These are phyloP conservation scores for Trichacis sp. DNA, from an alignment of 2,888 invertebrate species.

Conservation along the genomic window DNA sequence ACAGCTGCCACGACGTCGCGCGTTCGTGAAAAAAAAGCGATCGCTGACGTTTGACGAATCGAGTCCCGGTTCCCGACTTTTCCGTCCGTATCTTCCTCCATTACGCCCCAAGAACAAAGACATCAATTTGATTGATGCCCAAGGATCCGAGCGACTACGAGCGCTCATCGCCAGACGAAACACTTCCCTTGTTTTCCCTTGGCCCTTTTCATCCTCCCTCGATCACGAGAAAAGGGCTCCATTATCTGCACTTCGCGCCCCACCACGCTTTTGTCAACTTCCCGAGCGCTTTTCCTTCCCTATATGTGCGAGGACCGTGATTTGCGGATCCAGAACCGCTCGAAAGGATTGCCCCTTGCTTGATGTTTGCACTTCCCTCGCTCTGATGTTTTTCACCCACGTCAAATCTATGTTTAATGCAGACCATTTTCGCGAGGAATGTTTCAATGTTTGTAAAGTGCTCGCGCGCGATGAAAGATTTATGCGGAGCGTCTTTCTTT, in stretches of 20 bases:
- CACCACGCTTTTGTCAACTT: slow-evolving; percentile 38
- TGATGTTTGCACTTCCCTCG: slow-evolving; percentile 35
- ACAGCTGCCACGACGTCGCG: slow-evolving; percentile 45
- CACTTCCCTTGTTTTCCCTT: slow-evolving; percentile 52
- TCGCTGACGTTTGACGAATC: slow-evolving; percentile 67
- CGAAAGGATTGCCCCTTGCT: slow-evolving; percentile 23
- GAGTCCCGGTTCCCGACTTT: slow-evolving; percentile 50
- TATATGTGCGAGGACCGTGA: slow-evolving; percentile 27
- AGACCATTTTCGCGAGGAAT: slow-evolving; percentile 13
- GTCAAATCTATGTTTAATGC: slow-evolving; percentile 32
- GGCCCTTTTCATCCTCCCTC: slow-evolving; percentile 43
- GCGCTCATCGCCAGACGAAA: slow-evolving; percentile 54
- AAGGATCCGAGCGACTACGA: slow-evolving; percentile 47
- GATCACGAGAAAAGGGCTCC: slow-evolving; percentile 37
- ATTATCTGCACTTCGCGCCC: slow-evolving; percentile 39
- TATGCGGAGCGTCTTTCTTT: slow-evolving; percentile 6
- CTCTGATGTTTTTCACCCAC: slow-evolving; percentile 14
- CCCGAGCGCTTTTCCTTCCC: slow-evolving; percentile 30
- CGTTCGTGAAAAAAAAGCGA: slow-evolving; percentile 56
- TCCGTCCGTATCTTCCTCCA: slow-evolving; percentile 41
- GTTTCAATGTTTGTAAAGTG: slow-evolving; percentile 23
- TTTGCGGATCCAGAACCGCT: slow-evolving; percentile 27
- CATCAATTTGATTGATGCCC: slow-evolving; percentile 65
- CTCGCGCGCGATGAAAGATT: slow-evolving; percentile 16
- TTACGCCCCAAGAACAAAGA: slow-evolving; percentile 65